These are phyloP conservation scores for Ambastaia sidthimunki DNA, from an alignment of 2,797 vertebrate species.

Conservation along the genomic window DNA sequence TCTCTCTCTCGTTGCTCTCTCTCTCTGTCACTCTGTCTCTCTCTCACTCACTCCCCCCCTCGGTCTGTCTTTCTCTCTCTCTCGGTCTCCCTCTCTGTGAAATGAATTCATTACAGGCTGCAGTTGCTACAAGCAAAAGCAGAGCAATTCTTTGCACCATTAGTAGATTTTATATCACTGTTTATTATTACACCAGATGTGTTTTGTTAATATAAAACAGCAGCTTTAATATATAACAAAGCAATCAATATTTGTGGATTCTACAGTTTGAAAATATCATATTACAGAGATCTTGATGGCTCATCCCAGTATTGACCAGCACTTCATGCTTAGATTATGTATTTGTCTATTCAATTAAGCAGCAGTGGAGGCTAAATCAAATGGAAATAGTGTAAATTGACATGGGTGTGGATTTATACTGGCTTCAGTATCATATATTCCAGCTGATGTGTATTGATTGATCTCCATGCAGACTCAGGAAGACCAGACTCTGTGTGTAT, in stretches of 20 bases:
- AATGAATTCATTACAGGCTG: constrained; percentile 1
- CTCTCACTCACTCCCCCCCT: too few species aligned
- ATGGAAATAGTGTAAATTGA: constrained; percentile 64
- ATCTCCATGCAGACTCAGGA: constrained; percentile 58
- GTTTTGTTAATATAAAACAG: constrained; percentile 20
- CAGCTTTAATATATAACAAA: constrained; percentile 4
- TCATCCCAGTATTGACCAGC: constrained; percentile 43
- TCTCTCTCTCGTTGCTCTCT: too few species aligned
- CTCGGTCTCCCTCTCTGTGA: constrained; percentile 6
- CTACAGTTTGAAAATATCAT: constrained; percentile 21
- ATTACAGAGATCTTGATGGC: constrained; percentile 33
- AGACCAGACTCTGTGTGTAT: constrained; percentile 42
- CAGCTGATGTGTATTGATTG: constrained; percentile 72
- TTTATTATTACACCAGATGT: constrained; percentile 10
- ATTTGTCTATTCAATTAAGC: constrained; percentile 54
- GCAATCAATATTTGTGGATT: constrained; percentile 44
- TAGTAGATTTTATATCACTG: constrained; percentile 18
- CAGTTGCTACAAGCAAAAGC: constrained; percentile 1
- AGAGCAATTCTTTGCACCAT: background rate
- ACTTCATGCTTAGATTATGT: constrained; percentile 47
- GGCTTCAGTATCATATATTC: constrained; percentile 67
- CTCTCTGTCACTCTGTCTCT: too few species aligned
- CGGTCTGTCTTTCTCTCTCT: background rate
- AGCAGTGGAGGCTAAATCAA: constrained; percentile 47
- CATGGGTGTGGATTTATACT: constrained; percentile 65